Percentiles rank a stretch among this genome's conserved stretches.
Evolutionary conservation across 2,888 invertebrate species (phyloP).

Genomic region (Baccha elongata): DNA sequence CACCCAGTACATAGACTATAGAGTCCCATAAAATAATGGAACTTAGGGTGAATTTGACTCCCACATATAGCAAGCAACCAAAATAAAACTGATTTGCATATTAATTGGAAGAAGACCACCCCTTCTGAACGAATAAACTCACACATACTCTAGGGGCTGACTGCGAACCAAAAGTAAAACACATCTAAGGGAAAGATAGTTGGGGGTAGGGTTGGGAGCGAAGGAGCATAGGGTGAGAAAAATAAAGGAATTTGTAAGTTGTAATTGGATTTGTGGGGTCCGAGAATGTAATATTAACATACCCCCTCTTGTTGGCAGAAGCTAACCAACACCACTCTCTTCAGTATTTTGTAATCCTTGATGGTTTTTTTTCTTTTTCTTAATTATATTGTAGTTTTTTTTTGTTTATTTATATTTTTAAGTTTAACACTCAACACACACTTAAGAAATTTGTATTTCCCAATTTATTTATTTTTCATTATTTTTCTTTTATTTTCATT

Average conservation of each 20-base stretch:
- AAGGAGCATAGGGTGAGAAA: not conserved
- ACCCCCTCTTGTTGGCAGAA: slow-evolving; percentile 51
- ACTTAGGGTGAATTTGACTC: not conserved
- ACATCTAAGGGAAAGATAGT: slow-evolving; percentile 21
- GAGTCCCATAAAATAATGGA: slow-evolving; percentile 1
- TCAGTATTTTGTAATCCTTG: slow-evolving; percentile 42
- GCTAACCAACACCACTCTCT: slow-evolving; percentile 37
- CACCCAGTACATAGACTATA: slow-evolving; percentile 9
- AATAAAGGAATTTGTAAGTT: slow-evolving; percentile 68
- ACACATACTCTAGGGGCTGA: not conserved
- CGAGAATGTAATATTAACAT: slow-evolving; percentile 24
- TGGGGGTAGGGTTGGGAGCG: slow-evolving; percentile 2
- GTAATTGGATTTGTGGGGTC: slow-evolving; percentile 64
- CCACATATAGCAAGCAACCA: slow-evolving; percentile 23
- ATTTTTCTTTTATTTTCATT: slow-evolving; percentile 39
- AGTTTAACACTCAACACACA: slow-evolving; percentile 38
- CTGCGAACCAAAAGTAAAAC: not conserved
- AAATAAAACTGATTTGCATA: slow-evolving; percentile 72
- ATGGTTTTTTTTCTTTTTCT: slow-evolving; percentile 18
- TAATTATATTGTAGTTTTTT: slow-evolving; percentile 12
- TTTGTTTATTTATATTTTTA: slow-evolving; percentile 15
- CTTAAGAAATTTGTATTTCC: slow-evolving; percentile 24
- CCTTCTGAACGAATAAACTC: not conserved
- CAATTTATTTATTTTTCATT: slow-evolving; percentile 45
- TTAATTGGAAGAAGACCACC: slow-evolving; percentile 69